These are phyloP conservation scores for Apus apus DNA, from an alignment of 2,113 vertebrate genomes.

Conservation along the genomic window DNA sequence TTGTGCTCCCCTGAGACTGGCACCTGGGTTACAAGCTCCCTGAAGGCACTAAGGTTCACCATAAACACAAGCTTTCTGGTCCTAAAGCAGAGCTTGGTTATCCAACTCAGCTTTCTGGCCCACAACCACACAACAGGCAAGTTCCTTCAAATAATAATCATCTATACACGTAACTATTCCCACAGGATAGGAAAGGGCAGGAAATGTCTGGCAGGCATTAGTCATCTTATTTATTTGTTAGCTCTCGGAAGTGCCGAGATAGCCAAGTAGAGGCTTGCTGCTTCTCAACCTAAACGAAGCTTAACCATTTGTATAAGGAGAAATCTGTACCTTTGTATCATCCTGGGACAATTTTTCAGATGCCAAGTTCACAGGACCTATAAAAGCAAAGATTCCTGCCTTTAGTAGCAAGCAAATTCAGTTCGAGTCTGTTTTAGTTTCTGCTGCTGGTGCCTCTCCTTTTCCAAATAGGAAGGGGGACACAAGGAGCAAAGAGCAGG, in stretches of 20 bases:
- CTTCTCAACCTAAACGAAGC: neutral
- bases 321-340: constrained; percentile 62
- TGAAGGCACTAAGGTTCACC: neutral
- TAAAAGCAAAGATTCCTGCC: constrained; percentile 32
- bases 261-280: neutral
- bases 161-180: neutral
- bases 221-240: neutral
- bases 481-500: neutral
- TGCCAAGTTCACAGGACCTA: constrained; percentile 29
- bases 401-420: neutral
- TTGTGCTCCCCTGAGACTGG: neutral
- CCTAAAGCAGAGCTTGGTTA: neutral
- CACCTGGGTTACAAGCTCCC: neutral
- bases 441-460: neutral
- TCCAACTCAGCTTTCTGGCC: neutral
- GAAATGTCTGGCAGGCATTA: neutral
- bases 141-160: neutral
- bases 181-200: neutral
- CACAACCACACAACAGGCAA: neutral
- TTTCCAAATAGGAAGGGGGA: neutral
- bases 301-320: neutral
- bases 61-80: neutral
- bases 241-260: neutral
- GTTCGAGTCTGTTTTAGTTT: neutral
- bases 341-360: neutral